phyloP scores from a whole-genome alignment of 2,113 vertebrate genomes.

The Peromyscus polionotus region DNA sequence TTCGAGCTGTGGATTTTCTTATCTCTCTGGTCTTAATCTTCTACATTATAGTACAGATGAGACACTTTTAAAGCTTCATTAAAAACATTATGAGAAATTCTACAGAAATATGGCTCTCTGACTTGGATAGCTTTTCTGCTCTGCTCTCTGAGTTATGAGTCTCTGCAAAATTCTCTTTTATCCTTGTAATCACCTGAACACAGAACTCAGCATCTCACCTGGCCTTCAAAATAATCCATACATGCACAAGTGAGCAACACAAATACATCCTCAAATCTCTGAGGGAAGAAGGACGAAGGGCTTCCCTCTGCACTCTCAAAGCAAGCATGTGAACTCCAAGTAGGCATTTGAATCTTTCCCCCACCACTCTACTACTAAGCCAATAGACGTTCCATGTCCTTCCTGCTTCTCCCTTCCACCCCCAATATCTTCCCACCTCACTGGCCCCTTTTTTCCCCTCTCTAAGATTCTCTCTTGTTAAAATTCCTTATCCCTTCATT shows the following conservation, averaged over 20 bases:
- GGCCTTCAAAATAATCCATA: neutral
- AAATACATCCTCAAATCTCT: neutral
- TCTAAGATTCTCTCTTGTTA: conserved; percentile 34
- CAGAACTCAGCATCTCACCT: neutral
- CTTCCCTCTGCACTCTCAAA: neutral
- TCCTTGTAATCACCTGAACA: neutral
- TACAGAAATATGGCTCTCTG: conserved; percentile 58
- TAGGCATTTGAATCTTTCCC: neutral
- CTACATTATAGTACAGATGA: neutral
- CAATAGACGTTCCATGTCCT: neutral
- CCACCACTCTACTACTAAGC: neutral
- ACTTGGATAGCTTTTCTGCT: neutral
- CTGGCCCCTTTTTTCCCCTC: neutral
- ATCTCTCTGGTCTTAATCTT: conserved; percentile 44
- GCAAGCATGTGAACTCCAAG: neutral
- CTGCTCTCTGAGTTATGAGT: conserved; percentile 5
- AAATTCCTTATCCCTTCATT: conserved; percentile 60
- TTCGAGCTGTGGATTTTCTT: neutral
- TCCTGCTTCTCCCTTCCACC: neutral
- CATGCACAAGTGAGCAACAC: neutral
- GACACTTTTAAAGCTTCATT: conserved; percentile 32
- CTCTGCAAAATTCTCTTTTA: neutral
- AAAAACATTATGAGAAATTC: conserved; percentile 46
- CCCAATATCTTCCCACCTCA: neutral
- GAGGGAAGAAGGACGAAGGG: neutral